A percentile compares a stretch with the other conserved stretches of the same genome.
Evolutionary conservation across 2,113 vertebrate genomes (phyloP).

Genomic region (Albula goreensis): DNA sequence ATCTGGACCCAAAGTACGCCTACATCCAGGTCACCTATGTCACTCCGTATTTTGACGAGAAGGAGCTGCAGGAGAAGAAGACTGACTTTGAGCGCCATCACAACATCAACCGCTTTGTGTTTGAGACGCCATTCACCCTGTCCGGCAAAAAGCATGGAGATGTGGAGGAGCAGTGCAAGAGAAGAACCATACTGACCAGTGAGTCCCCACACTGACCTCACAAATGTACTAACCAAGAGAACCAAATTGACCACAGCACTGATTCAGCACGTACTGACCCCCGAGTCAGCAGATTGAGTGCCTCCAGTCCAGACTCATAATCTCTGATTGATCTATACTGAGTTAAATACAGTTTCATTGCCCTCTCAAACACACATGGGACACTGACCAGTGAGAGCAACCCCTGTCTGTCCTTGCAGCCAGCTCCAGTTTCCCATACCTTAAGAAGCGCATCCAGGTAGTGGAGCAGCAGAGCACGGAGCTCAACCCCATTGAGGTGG

Average conservation of each 20-base stretch:
- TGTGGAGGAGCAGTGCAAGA: conserved; percentile 96
- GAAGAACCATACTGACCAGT: conserved; percentile 92
- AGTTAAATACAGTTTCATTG: too few relatives aligned
- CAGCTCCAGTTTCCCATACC: conserved; percentile 89
- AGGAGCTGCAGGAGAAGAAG: conserved; percentile 86
- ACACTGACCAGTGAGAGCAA: neutral
- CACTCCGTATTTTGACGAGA: conserved; percentile 91
- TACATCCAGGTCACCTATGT: conserved; percentile 98
- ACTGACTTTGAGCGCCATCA: conserved; percentile 95
- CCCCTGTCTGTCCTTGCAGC: conserved; percentile 62
- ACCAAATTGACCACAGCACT: too few relatives aligned
- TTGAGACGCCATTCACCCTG: conserved; percentile 93
- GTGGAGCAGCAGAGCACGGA: conserved; percentile 91
- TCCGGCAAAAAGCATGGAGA: conserved; percentile 94
- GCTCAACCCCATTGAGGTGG: conserved; percentile 97
- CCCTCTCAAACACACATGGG: neutral
- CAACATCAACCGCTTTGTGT: conserved; percentile 94
- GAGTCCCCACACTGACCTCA: conserved; percentile 35
- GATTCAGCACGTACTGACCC: neutral
- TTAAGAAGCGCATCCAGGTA: conserved; percentile 96
- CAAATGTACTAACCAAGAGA: neutral
- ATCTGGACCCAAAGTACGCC: conserved; percentile 91
- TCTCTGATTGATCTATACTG: neutral
- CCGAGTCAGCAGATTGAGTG: neutral
- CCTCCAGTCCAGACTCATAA: neutral